These are phyloP conservation scores for Ophion ventricosus DNA, from an alignment of 2,888 invertebrate genomes.

Conservation along the genomic window DNA sequence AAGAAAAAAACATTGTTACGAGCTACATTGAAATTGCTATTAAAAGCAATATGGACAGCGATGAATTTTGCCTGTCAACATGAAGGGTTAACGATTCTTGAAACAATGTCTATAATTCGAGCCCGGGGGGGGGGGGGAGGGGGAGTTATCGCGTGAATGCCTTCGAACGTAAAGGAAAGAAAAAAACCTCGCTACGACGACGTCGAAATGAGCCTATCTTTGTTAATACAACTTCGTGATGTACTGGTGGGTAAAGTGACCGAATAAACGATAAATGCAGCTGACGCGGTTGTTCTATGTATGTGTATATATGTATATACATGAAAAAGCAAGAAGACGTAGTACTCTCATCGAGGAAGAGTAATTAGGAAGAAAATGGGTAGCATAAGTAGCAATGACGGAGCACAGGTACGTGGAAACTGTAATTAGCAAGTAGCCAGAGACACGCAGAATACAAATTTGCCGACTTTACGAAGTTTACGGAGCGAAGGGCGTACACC, in stretches of 20 bases:
- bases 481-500: constrained; percentile 27
- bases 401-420: constrained; percentile 29
- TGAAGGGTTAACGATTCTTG: constrained; percentile 38
- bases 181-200: neutral
- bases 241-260: constrained; percentile 53
- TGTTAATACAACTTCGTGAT: constrained; percentile 47
- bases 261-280: constrained; percentile 62
- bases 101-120: constrained; percentile 35
- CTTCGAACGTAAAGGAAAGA: constrained; percentile 26
- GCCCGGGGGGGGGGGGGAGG: constrained; percentile 6
- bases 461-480: constrained; percentile 35
- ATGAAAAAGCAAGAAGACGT: constrained; percentile 15
- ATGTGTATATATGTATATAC: constrained; percentile 3
- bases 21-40: neutral
- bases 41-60: neutral
- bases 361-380: constrained; percentile 64
- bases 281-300: constrained; percentile 28
- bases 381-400: constrained; percentile 49
- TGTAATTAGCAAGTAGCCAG: constrained; percentile 51
- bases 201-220: constrained; percentile 28
- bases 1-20: neutral
- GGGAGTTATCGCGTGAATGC: constrained; percentile 54
- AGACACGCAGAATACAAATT: constrained; percentile 49
- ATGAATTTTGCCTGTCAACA: constrained; percentile 11
- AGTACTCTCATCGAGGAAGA: constrained; percentile 52